Base-by-base conservation (phyloP, 2,888 invertebrate species). In the Dynastes tityus region DNA sequence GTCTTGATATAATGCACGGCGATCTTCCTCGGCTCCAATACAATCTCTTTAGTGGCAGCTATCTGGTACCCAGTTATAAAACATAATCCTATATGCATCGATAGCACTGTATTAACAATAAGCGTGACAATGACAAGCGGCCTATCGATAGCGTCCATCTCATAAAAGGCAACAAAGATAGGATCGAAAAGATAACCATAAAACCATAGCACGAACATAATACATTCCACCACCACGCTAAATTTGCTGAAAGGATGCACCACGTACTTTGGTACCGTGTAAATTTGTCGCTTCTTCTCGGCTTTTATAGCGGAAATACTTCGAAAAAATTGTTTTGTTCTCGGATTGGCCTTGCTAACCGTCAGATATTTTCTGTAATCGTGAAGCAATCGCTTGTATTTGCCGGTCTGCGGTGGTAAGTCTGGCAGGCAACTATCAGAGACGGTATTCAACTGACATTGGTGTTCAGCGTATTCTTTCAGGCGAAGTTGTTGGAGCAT, bases 211-310 rank as follows among this genome's bases (percentile, higher is more conserved):
- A 82, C 1, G 53, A 78, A 76, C 79, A 82, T 81, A n/a, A 80
- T n/a, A 5, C 80, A 74, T 76, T 83, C 81, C 22, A 76, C 51
- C 37, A 55, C 68, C 49, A 80, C 13, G 53, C 67, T 68, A 16
- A 82, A 58, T 29, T 64, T 76, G 78, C 88, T 88, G 80, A 84
- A 88, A 0, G 88, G 88, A 80, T 88, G 88, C 78, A 88, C 85
- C 22, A 87, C 78, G 86, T 86, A 88, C 86, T 86, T 86, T 37
- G 86, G 53, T 0, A 78, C 22, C 6, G 85, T 85, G 32, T 84
- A 84, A 6, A 86, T 84, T 45, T 89, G 88, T 32, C 86, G 81
- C 78, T 84, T 85, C 76, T 85, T 88, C 78, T 88, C 88, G 27
- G 84, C 83, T n/a, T 83, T 83, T 5, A 88, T 82, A 1, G 88